Evolutionary conservation across 2,888 invertebrate genomes (phyloP), one percentile per base, ranked within the genome.

Genomic region (Drosophila setosimentum): DNA sequence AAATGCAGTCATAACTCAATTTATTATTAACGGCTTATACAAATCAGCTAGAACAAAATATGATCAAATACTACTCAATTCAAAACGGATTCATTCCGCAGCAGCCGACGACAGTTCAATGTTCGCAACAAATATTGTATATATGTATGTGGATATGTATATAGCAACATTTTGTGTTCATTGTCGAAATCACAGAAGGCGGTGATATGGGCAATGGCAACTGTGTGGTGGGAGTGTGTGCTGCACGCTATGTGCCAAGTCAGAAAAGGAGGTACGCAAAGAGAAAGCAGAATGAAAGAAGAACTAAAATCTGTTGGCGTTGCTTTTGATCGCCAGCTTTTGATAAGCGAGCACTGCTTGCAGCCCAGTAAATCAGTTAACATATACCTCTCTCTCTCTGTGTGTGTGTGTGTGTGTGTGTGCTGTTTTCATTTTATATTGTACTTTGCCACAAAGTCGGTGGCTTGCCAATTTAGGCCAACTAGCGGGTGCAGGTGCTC

Each of bases 301-400:
- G 61, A 45, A 61, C 29, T 48, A 37, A 63, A 66, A 71, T 67
- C 62, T 59, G 51, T 77, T 73, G 73, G 63, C 64, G 66, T 73
- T 79, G 75, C 70, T 74, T 75, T 78, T 83, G 84, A 88, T 86
- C 79, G 83, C 55, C 66, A 70, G 67, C 60, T 79, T 79, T 83
- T 86, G 88, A 84, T 84, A 87, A 83, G 78, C 69, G 78, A 35
- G 67, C 78, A 68, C 73, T 66, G 78, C 50, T 74, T 66, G 69
- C 73, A 73, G 54, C 55, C 61, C 65, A 63, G 42, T 74, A 71
- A 74, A 75, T 78, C 78, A 66, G 60, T 58, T 33, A 60, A 35
- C 24, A 29, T 66, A 8, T 51, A n/a, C 24, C 21, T 33, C 5
- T 53, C 13, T 33, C 29, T 51, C 37, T 58, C 24, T 58, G 51